Conservation (phyloP, 2,888 invertebrate species). For the Callosobruchus maculatus region DNA sequence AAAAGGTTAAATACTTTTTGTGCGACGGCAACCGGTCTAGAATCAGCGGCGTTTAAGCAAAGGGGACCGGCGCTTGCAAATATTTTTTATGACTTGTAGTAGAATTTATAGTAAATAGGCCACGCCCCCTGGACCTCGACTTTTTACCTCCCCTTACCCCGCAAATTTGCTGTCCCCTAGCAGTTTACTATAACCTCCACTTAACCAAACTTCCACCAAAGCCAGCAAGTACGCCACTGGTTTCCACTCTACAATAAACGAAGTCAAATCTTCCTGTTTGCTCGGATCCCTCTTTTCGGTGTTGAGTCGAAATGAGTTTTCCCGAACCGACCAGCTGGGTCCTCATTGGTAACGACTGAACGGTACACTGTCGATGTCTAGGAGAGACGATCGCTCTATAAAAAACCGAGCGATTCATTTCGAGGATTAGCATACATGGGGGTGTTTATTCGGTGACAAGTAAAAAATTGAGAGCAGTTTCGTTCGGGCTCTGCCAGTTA, state of each 20-base stretch:
- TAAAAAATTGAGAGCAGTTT: background rate
- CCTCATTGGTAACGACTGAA: background rate
- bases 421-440: background rate
- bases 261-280: background rate
- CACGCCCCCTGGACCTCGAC: no score
- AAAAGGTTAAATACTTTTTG: no score
- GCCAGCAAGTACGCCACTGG: background rate
- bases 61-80: no score
- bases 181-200: no score
- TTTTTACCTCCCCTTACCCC: no score
- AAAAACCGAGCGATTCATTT: background rate
- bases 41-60: no score
- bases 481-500: background rate
- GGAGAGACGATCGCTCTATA: background rate
- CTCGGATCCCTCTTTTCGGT: background rate
- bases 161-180: no score
- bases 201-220: no score
- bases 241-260: background rate
- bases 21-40: no score
- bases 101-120: no score
- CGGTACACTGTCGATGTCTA: background rate
- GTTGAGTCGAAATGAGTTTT: background rate
- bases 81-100: no score
- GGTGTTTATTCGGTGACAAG: background rate
- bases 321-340: background rate